Base-by-base conservation (phyloP, 2,797 vertebrate species). In the Toxotes lorentzi region DNA sequence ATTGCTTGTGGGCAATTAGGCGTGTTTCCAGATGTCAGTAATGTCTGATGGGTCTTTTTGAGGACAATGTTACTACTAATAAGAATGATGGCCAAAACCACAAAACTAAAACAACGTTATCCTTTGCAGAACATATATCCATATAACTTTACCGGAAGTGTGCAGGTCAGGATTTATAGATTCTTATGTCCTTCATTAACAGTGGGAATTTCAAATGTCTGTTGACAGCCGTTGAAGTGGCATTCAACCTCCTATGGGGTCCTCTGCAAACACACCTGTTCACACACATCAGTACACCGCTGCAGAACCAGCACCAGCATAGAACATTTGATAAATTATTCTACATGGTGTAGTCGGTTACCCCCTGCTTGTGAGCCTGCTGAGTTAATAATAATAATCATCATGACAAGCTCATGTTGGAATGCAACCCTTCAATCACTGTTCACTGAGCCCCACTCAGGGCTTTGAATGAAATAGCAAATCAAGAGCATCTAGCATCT, bases 361-460 rank as follows among this genome's bases (percentile, higher is more conserved):
- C 40, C 30, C 14, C 76, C 50, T 58, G 32, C 66, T 53, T 68
- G 27, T 48, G 35, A 73, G 59, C 35, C 54, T 41, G 67, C 47
- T 6, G 47, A 82, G 69, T 62, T 83, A 78, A 79, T 83, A 75
- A 83, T 79, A 72, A 80, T 64, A 4, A 75, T 69, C 71, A 72
- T 56, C 59, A 66, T 67, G 61, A 76, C 38, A 63, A 2, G 0
- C 65, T 80, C 24, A 43, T 30, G 56, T 34, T 68, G 45, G 64
- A 79, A 78, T 68, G 60, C 76, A 84, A 48, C 72, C 64, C 40
- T 72, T 82, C 58, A 88, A 83, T 79, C 71, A 63, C 60, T 43
- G 63, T 50, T 65, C 65, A 43, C 30, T 59, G 61, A 78, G 66
- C 61, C 60, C 53, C 57, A 77, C 40, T 78, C 40, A 67, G 75